Base-by-base conservation (phyloP, 2,888 invertebrate genomes). In the Apamea monoglypha region DNA sequence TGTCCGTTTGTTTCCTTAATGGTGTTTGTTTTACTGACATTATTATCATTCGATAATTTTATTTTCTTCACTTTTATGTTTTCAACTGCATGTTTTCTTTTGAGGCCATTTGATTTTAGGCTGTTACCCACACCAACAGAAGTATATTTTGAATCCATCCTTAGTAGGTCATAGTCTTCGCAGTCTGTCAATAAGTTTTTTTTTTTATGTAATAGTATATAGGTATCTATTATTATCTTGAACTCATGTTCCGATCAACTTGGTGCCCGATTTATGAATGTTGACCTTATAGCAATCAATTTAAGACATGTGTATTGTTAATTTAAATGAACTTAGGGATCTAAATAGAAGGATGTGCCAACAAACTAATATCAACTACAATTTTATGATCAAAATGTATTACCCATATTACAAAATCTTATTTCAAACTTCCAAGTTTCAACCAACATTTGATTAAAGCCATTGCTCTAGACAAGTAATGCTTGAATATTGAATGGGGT, bases 91-190 rank as follows among this genome's bases (percentile, higher is more conserved):
- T 87, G 87, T 88, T 93, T 94, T 83, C 94, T 92, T 88, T 94
- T 95, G 0, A 92, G 80, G 69, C 89, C 89, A 83, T 90, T 91
- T 5, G 78, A 81, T 82, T 92, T 94, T 5, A 88, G 81, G 61
- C 87, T 89, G 76, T 92, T 94, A 76, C 88, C 88, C 66, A 89
- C 88, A 56, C 93, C 94, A 78, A 96, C 81, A 29, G 94, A 92
- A 56, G 93, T 84, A 90, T 97, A 97, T 91, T 96, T 97, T 8
- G 96, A 97, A 94, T 97, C 96, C 96, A 97, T 96, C 80, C 71
- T 91, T 78, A 56, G 1, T n/a, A 16, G 53, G 4, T 47, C 25
- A 29, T 47, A 18, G 18, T 44, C n/a, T 44, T 21, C 1, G 2
- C 25, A 16, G 25, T 36, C 71, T 74, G 64, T 67, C n/a, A 4